These are phyloP conservation scores for Oncorhynchus kisutch DNA, from an alignment of 2,113 vertebrate genomes.

Conservation along the genomic window DNA sequence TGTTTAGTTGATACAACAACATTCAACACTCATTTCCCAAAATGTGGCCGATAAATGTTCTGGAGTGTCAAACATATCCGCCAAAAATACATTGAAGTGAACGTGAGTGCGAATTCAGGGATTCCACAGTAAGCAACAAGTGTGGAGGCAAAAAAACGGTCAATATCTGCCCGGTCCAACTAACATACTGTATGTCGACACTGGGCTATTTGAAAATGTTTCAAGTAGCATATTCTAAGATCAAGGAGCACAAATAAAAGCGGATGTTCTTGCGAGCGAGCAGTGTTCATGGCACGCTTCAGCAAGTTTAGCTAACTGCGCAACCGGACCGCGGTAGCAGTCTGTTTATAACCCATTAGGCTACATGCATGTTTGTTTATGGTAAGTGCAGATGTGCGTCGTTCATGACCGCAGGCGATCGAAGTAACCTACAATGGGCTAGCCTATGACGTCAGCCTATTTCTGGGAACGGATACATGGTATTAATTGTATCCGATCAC, in stretches of 20 bases:
- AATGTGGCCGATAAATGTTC: too few relatives aligned
- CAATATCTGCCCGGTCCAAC: neutral
- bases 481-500: neutral
- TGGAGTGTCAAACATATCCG: too few relatives aligned
- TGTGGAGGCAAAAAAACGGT: neutral
- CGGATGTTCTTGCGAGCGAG: neutral
- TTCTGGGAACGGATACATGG: neutral
- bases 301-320: neutral
- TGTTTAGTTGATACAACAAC: too few relatives aligned
- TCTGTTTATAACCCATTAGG: neutral
- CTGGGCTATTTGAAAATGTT: too few relatives aligned
- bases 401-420: neutral
- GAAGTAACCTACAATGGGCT: neutral
- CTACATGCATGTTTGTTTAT: neutral
- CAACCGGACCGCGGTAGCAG: neutral
- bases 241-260: too few relatives aligned
- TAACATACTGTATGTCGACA: neutral
- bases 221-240: too few relatives aligned
- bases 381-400: neutral
- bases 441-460: neutral
- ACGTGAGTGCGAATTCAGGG: too few relatives aligned
- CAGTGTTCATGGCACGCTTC: neutral
- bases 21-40: too few relatives aligned
- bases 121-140: neutral
- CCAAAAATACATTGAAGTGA: too few relatives aligned